Conservation (phyloP, 2,888 invertebrate species). For the Automeris io region DNA sequence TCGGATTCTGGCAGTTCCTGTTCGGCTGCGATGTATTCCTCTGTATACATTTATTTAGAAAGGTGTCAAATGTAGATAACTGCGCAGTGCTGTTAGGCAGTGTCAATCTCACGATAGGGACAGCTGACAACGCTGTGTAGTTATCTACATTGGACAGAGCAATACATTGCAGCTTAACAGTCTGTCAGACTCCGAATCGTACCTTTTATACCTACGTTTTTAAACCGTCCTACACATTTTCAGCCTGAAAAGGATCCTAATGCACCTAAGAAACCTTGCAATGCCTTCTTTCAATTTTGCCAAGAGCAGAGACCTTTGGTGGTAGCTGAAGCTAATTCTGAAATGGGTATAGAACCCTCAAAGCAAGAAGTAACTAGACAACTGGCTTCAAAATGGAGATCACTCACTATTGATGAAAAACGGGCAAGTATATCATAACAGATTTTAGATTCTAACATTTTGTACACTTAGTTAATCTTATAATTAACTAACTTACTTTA, state of each 20-base stretch:
- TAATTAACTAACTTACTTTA: no score
- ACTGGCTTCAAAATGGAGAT: conserved; percentile 85
- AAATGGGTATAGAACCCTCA: conserved; percentile 81
- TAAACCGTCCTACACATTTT: conserved; percentile 10
- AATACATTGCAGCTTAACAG: no score
- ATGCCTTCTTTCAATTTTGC: conserved; percentile 89
- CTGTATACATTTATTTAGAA: no score
- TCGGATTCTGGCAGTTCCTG: no score
- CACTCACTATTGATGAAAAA: conserved; percentile 81
- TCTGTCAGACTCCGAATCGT: no score
- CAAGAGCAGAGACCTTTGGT: conserved; percentile 86
- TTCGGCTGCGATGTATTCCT: no score
- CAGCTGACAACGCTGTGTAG: no score
- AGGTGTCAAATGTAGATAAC: no score
- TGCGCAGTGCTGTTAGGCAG: no score
- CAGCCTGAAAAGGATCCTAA: conserved; percentile 80
- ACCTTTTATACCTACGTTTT: background rate
- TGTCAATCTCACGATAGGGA: no score
- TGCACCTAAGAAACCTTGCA: conserved; percentile 87
- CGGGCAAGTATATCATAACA: conserved; percentile 67
- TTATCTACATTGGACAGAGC: no score
- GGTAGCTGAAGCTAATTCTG: conserved; percentile 79
- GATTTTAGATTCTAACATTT: background rate
- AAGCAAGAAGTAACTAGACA: conserved; percentile 87
- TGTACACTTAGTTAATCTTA: no score